Percentiles rank a stretch among this genome's conserved stretches.
Evolutionary conservation across 2,888 invertebrate genomes (phyloP).

Genomic region (Hirtodrosophila cameraria): DNA sequence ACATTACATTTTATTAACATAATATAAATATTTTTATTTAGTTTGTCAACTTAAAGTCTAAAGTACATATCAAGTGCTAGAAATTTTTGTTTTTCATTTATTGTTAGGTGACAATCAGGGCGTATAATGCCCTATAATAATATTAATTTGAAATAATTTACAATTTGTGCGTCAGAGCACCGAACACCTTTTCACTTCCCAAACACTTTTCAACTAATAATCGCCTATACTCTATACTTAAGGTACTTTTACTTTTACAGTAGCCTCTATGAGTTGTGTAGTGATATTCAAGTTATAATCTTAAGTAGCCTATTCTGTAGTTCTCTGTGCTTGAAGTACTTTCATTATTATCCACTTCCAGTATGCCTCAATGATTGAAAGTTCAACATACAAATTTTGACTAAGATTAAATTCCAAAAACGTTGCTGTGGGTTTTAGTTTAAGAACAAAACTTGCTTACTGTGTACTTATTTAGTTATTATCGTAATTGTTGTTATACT

Average conservation of each 20-base stretch:
- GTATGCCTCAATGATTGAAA: not conserved
- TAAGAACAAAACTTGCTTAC: slow-evolving; percentile 13
- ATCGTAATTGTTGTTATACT: slow-evolving; percentile 56
- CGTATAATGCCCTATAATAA: no score
- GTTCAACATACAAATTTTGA: not conserved
- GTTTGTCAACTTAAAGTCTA: not conserved
- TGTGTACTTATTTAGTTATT: slow-evolving; percentile 47
- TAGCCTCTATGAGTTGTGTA: no score
- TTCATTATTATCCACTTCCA: slow-evolving; percentile 4
- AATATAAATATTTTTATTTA: not conserved
- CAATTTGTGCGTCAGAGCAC: no score
- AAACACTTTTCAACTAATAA: no score
- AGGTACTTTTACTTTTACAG: no score
- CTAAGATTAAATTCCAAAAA: slow-evolving; percentile 13
- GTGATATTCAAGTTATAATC: no score
- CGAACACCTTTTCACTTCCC: no score
- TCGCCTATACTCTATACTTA: no score
- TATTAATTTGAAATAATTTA: no score
- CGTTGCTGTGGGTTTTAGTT: slow-evolving; percentile 14
- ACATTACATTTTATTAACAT: not conserved
- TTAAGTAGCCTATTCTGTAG: no score
- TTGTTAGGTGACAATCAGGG: no score
- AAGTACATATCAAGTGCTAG: not conserved
- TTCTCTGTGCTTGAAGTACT: not conserved
- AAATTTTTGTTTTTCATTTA: no score